phyloP scores from a whole-genome alignment of 2,797 vertebrate species.

The Sebastes wilsoni region DNA sequence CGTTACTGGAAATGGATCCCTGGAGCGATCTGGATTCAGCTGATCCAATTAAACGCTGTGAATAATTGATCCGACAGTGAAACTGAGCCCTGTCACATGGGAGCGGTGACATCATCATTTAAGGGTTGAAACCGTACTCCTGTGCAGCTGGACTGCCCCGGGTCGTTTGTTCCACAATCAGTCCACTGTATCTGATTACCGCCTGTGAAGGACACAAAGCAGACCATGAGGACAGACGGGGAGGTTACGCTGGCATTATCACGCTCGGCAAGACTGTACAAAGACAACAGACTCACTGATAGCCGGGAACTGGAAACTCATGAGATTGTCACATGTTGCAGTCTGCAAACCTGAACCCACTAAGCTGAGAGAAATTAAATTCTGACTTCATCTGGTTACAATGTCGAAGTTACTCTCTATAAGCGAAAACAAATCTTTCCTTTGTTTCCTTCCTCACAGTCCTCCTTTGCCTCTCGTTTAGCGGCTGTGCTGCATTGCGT shows the following conservation, averaged over 20 bases:
- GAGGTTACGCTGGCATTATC: slow-evolving; percentile 63
- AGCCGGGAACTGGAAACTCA: slow-evolving; percentile 40
- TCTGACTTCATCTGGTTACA: slow-evolving; percentile 32
- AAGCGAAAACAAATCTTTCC: slow-evolving; percentile 34
- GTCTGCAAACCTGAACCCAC: slow-evolving; percentile 26
- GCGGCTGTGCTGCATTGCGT: slow-evolving; percentile 42
- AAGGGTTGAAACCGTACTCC: slow-evolving; percentile 71
- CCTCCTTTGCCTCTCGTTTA: slow-evolving; percentile 40
- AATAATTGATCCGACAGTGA: slow-evolving; percentile 85
- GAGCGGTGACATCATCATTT: slow-evolving; percentile 79
- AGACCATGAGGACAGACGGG: slow-evolving; percentile 63
- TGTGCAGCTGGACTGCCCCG: slow-evolving; percentile 71
- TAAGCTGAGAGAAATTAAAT: slow-evolving; percentile 11
- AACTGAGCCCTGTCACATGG: slow-evolving; percentile 78
- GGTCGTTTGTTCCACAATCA: slow-evolving; percentile 76
- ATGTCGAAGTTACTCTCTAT: not conserved
- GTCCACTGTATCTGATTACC: slow-evolving; percentile 75
- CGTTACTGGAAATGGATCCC: slow-evolving; percentile 81
- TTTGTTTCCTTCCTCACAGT: slow-evolving; percentile 52
- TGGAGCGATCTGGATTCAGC: slow-evolving; percentile 78
- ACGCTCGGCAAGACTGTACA: slow-evolving; percentile 53
- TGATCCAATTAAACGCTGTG: slow-evolving; percentile 83
- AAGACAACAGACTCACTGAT: slow-evolving; percentile 66
- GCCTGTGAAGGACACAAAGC: slow-evolving; percentile 76
- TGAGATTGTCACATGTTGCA: slow-evolving; percentile 64